phyloP scores from a whole-genome alignment of 92 coral and sea anemone genomes.

The Blastomussa wellsi region DNA sequence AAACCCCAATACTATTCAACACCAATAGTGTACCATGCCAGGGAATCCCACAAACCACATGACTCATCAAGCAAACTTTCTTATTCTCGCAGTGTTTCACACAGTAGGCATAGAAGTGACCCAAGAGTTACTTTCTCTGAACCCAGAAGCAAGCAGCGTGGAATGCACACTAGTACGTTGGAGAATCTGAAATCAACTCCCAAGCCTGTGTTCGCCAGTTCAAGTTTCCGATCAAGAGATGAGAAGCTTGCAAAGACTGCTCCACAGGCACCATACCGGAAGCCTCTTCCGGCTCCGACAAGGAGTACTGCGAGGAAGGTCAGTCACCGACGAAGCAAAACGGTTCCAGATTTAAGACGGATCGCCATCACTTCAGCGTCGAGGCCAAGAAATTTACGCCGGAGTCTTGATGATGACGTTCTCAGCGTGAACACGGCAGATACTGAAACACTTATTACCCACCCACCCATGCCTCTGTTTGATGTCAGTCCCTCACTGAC shows the following conservation, averaged over 20 bases:
- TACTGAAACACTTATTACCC: slow-evolving; percentile 83
- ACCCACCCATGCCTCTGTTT: slow-evolving; percentile 94
- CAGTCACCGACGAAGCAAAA: slow-evolving; percentile 70
- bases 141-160: not conserved
- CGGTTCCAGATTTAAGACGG: slow-evolving; percentile 80
- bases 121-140: slow-evolving; percentile 7
- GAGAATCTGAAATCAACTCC: slow-evolving; percentile 39
- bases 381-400: slow-evolving; percentile 45
- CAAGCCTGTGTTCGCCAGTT: slow-evolving; percentile 55
- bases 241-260: slow-evolving; percentile 26
- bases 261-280: slow-evolving; percentile 23
- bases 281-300: slow-evolving; percentile 63
- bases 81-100: not conserved
- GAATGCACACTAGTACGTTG: not conserved
- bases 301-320: slow-evolving; percentile 20
- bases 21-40: slow-evolving; percentile 28
- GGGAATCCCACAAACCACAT: not conserved
- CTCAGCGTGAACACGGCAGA: slow-evolving; percentile 75
- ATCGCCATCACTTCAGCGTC: slow-evolving; percentile 52
- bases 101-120: not conserved
- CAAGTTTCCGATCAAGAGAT: slow-evolving; percentile 40
- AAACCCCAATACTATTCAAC: slow-evolving; percentile 65
- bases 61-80: not conserved
- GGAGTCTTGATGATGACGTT: slow-evolving; percentile 83
- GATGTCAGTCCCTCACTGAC: slow-evolving; percentile 94